A percentile compares a stretch with the other conserved stretches of the same genome.
These are phyloP conservation scores for Hoplostethus mediterraneus DNA, from an alignment of 2,797 vertebrate species.

Conservation along the genomic window DNA sequence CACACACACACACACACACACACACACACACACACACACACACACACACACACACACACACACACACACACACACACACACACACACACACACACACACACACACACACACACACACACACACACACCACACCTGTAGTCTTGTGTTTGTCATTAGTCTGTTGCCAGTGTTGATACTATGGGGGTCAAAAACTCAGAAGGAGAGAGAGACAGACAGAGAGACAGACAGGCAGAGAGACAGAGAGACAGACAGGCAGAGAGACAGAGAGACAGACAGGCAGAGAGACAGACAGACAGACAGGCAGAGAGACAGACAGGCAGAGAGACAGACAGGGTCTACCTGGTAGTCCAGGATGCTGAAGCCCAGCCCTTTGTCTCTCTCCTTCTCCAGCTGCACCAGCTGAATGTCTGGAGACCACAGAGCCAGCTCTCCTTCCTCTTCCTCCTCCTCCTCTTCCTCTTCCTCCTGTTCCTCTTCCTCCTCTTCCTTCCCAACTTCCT, in stretches of 20 bases:
- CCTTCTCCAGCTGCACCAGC: conserved; percentile 90
- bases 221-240: too few species aligned
- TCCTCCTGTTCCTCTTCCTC: conserved; percentile 60
- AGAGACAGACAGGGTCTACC: conserved; percentile 76
- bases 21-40: too few species aligned
- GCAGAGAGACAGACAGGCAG: not conserved
- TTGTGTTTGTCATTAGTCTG: too few species aligned
- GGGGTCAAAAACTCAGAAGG: too few species aligned
- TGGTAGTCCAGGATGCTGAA: conserved; percentile 99
- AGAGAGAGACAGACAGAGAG: not conserved
- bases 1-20: too few species aligned
- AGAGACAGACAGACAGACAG: not conserved
- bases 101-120: too few species aligned
- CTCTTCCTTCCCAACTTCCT: conserved; percentile 35
- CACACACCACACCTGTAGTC: too few species aligned
- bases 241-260: too few species aligned
- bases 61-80: too few species aligned
- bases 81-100: too few species aligned
- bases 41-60: too few species aligned
- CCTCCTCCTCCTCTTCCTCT: conserved; percentile 78
- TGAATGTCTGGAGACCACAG: conserved; percentile 92
- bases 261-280: not conserved
- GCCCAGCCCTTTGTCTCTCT: conserved; percentile 88
- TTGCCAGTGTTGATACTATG: too few species aligned
- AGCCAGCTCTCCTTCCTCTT: conserved; percentile 90